These are phyloP conservation scores for Tetramorium alpestre DNA, from an alignment of 1,140 invertebrate genomes.

Conservation along the genomic window DNA sequence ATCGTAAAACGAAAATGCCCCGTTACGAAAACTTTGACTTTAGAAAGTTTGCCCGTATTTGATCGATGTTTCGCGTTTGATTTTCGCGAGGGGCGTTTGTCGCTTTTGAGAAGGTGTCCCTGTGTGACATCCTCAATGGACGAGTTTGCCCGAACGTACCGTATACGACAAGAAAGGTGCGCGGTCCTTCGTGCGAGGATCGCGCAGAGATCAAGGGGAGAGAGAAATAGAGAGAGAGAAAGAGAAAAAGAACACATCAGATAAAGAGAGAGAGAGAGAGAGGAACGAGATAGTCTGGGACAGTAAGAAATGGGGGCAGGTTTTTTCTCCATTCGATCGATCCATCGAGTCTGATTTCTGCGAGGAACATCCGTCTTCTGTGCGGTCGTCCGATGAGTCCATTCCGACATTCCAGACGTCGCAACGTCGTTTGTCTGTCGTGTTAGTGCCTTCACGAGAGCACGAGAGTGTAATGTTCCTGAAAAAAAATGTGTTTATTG, in stretches of 20 bases:
- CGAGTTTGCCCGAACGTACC: constrained; percentile 36
- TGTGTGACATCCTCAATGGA: constrained; percentile 28
- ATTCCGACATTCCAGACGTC: constrained; percentile 55
- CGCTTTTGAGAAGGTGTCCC: constrained; percentile 40
- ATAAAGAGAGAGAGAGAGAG: not conserved
- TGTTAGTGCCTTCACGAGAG: constrained; percentile 37
- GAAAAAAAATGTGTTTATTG: constrained; percentile 36
- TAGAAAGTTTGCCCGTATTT: not conserved
- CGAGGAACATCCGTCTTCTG: constrained; percentile 48
- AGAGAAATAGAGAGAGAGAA: not conserved
- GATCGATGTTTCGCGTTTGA: constrained; percentile 43
- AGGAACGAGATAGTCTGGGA: constrained; percentile 2
- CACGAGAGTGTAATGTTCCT: constrained; percentile 29
- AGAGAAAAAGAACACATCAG: not conserved
- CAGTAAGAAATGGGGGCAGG: constrained; percentile 51
- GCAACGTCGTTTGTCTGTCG: constrained; percentile 59
- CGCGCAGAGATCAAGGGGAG: constrained; percentile 8
- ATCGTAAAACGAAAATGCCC: not conserved
- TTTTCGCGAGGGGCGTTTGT: constrained; percentile 48
- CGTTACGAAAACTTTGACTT: not conserved
- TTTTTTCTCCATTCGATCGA: constrained; percentile 53
- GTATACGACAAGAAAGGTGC: constrained; percentile 39
- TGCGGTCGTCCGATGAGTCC: constrained; percentile 58
- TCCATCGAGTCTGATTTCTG: constrained; percentile 61
- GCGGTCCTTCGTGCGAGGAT: constrained; percentile 25